phyloP scores from a whole-genome alignment of 2,888 invertebrate species.

The Metopia argyrocephala region DNA sequence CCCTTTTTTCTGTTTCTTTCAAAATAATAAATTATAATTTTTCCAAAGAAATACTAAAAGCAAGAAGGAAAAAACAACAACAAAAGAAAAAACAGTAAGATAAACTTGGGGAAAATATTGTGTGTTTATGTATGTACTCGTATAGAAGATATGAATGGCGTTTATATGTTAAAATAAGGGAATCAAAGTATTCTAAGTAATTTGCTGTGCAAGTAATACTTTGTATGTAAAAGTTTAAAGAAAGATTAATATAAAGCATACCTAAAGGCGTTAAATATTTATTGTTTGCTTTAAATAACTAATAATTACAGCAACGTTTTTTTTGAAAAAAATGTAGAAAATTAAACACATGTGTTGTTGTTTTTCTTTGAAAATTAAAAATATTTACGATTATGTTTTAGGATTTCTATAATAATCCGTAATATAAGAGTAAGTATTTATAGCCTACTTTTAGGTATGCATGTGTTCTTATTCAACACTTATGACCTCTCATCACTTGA shows the following conservation, averaged over 20 bases:
- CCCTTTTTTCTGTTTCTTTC: slow-evolving; percentile 20
- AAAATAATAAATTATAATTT: slow-evolving; percentile 34
- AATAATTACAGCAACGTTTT: background rate
- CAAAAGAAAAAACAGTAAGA: background rate
- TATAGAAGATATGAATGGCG: too few species aligned
- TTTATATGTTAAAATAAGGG: too few species aligned
- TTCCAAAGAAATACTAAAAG: background rate
- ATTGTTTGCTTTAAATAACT: background rate
- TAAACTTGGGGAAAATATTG: background rate
- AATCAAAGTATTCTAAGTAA: background rate
- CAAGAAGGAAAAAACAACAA: background rate
- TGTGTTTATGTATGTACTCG: too few species aligned
- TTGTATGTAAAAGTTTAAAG: background rate
- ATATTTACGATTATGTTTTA: slow-evolving; percentile 32
- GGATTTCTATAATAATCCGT: slow-evolving; percentile 43
- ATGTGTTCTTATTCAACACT: slow-evolving; percentile 39
- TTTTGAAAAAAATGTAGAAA: background rate
- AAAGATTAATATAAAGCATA: slow-evolving; percentile 17
- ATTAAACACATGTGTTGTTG: slow-evolving; percentile 33
- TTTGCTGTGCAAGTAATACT: background rate
- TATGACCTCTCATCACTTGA: slow-evolving; percentile 40
- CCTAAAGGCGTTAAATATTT: slow-evolving; percentile 12
- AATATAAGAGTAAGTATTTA: slow-evolving; percentile 68
- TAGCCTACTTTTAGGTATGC: slow-evolving; percentile 70
- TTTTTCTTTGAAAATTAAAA: slow-evolving; percentile 2